These are phyloP conservation scores for Grammomys dolichurus DNA, from an alignment of 2,113 vertebrate species.

Conservation along the genomic window DNA sequence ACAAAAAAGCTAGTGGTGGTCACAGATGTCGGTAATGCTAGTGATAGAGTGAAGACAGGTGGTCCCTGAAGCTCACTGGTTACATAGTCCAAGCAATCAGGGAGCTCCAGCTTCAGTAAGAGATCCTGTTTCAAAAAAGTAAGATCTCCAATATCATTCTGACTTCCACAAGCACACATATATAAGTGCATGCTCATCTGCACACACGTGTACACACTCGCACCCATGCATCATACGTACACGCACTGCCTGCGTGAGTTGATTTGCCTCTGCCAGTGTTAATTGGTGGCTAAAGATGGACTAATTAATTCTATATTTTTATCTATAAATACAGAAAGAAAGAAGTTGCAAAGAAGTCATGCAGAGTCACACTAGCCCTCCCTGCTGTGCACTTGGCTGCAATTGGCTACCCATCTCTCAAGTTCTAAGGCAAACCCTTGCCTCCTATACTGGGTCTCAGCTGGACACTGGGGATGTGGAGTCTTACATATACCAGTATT, in stretches of 20 bases:
- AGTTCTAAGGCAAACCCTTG: not conserved
- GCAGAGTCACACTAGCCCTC: not conserved
- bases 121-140: not conserved
- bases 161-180: not conserved
- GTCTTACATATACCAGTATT: not conserved
- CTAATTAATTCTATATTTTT: not conserved
- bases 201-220: not conserved
- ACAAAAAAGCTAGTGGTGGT: not conserved
- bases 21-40: too few relatives aligned
- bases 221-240: not conserved
- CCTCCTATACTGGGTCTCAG: not conserved
- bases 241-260: not conserved
- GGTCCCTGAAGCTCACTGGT: not conserved
- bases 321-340: not conserved
- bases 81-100: not conserved
- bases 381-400: not conserved
- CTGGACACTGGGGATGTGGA: fast-evolving
- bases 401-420: not conserved
- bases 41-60: not conserved
- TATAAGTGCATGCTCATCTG: too few relatives aligned
- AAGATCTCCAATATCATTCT: not conserved
- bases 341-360: not conserved
- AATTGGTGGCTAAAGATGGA: not conserved
- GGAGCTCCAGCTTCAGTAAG: not conserved
- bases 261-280: not conserved